Evolutionary conservation across 2,888 invertebrate genomes (phyloP).

Genomic region (Cosmia pyralina): DNA sequence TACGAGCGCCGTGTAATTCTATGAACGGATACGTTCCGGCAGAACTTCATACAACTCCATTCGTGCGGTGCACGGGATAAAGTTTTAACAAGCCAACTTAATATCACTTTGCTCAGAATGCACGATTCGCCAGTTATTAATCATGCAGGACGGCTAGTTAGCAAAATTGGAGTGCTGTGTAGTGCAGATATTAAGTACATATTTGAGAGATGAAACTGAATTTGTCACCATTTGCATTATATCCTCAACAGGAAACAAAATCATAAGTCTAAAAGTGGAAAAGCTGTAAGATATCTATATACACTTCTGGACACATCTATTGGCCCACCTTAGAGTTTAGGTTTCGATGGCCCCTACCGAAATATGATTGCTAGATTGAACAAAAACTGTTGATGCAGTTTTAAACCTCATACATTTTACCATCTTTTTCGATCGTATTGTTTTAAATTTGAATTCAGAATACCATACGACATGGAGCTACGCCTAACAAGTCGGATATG

Average conservation of each 20-base stretch:
- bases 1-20: constrained; percentile 77
- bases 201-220: constrained; percentile 65
- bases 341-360: too few species aligned
- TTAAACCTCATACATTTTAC: too few species aligned
- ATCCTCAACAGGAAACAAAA: neutral
- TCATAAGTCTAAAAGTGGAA: neutral
- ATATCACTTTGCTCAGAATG: constrained; percentile 89
- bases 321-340: too few species aligned
- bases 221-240: constrained; percentile 43
- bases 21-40: constrained; percentile 77
- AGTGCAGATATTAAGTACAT: constrained; percentile 70
- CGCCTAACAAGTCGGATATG: too few species aligned
- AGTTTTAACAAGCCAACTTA: constrained; percentile 91
- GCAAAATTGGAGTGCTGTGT: constrained; percentile 83
- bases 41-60: constrained; percentile 83
- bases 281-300: too few species aligned
- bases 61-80: constrained; percentile 82
- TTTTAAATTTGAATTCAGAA: too few species aligned
- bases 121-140: constrained; percentile 89
- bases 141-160: constrained; percentile 89
- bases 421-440: too few species aligned
- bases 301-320: too few species aligned
- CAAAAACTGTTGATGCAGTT: too few species aligned
- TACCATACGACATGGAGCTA: too few species aligned
- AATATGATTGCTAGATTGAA: too few species aligned